phyloP scores from a whole-genome alignment of 2,888 invertebrate genomes.

The Seladonia tumulorum region DNA sequence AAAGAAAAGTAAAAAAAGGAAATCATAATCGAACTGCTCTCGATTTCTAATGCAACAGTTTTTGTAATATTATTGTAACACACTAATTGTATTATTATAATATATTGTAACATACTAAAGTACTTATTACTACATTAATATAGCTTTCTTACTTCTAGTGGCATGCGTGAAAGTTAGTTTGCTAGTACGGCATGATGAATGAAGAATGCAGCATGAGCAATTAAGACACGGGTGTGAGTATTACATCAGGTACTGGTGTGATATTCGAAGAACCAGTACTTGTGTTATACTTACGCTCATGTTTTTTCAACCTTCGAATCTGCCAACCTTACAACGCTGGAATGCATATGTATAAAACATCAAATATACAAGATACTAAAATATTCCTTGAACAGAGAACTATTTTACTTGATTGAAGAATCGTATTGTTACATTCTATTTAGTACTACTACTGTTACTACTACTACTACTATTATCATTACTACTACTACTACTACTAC shows the following conservation, averaged over 20 bases:
- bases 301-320: conserved; percentile 80
- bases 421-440: not conserved
- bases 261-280: conserved; percentile 90
- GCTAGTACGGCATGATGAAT: conserved; percentile 83
- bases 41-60: conserved; percentile 17
- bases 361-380: conserved; percentile 50
- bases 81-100: conserved; percentile 29
- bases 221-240: conserved; percentile 93
- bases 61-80: conserved; percentile 39
- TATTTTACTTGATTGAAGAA: conserved; percentile 7
- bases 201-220: conserved; percentile 83
- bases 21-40: conserved; percentile 15
- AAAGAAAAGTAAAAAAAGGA: no score
- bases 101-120: conserved; percentile 47
- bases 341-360: conserved; percentile 72
- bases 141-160: conserved; percentile 79
- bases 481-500: not conserved
- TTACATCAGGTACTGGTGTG: conserved; percentile 99
- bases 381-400: conserved; percentile 25
- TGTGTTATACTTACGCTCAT: conserved; percentile 95
- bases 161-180: conserved; percentile 80
- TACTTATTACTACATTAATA: conserved; percentile 54
- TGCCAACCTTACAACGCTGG: conserved; percentile 76
- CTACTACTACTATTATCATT: no score
- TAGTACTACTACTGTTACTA: not conserved